Evolutionary conservation across 2,797 vertebrate species (phyloP).

Genomic region (Peromyscus melanophrys): DNA sequence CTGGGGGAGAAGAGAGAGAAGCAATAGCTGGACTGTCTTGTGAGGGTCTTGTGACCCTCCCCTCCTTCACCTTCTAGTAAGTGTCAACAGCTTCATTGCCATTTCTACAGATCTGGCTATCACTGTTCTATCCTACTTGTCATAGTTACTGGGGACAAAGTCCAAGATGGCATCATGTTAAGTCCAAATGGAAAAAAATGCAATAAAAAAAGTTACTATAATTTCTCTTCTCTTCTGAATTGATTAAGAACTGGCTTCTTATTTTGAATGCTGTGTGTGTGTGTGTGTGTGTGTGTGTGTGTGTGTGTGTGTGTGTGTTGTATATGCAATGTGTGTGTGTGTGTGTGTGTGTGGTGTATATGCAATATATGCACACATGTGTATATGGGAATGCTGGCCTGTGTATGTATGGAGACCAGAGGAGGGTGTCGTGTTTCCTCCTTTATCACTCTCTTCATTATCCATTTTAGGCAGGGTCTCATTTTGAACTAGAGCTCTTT

Average conservation of each 20-base stretch:
- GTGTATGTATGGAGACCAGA: background rate
- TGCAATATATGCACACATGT: no score
- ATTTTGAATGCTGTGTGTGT: background rate
- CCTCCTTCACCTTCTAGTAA: background rate
- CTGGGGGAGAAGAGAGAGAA: background rate
- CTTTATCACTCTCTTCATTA: background rate
- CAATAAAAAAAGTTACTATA: background rate
- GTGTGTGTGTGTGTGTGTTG: no score
- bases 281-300: no score
- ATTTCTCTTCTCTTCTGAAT: conserved; percentile 26
- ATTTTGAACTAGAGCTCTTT: background rate
- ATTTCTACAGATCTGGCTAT: background rate
- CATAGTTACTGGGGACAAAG: background rate
- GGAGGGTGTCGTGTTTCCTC: background rate
- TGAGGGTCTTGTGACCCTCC: background rate
- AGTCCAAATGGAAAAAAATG: background rate
- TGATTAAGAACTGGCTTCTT: background rate
- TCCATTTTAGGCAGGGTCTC: background rate
- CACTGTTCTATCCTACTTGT: background rate
- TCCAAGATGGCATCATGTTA: background rate
- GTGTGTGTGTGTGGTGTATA: no score
- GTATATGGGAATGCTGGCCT: no score
- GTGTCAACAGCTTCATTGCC: background rate
- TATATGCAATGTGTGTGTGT: no score
- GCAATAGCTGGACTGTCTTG: background rate